Evolutionary conservation across 2,113 vertebrate species (phyloP).

Genomic region (Copsychus sechellarum): DNA sequence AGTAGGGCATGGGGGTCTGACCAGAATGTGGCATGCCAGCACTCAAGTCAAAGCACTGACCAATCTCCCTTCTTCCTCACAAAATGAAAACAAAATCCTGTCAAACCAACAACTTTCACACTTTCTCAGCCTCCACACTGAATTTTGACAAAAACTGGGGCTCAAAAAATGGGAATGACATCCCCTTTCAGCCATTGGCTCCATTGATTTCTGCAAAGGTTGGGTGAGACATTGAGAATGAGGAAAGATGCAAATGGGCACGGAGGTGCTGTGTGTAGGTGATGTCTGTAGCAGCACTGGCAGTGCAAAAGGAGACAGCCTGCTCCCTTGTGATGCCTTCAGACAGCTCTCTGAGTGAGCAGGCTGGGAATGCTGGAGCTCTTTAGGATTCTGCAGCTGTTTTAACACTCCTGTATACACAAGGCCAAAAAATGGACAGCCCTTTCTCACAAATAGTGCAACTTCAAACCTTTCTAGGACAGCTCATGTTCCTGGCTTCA

Average conservation of each 20-base stretch:
- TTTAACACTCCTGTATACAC: neutral
- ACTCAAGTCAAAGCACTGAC: neutral
- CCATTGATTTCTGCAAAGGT: neutral
- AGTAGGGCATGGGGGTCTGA: neutral
- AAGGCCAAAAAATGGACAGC: neutral
- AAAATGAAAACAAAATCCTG: neutral
- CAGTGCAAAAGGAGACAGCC: neutral
- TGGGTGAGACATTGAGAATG: neutral
- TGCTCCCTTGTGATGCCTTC: neutral
- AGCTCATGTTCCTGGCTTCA: neutral
- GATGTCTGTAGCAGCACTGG: neutral
- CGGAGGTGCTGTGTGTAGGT: neutral
- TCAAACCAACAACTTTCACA: neutral
- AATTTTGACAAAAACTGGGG: neutral
- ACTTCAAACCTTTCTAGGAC: neutral
- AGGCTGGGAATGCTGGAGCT: neutral
- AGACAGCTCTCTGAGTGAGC: neutral
- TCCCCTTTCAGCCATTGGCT: neutral
- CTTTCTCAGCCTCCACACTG: neutral
- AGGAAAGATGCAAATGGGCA: conserved; percentile 12
- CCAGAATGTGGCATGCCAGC: neutral
- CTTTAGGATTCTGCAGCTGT: neutral
- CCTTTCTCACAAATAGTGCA: neutral
- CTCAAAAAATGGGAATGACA: neutral
- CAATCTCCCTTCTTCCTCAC: neutral